These are phyloP conservation scores for Acestrorhynchus altus DNA, from an alignment of 2,797 vertebrate genomes.

Conservation along the genomic window DNA sequence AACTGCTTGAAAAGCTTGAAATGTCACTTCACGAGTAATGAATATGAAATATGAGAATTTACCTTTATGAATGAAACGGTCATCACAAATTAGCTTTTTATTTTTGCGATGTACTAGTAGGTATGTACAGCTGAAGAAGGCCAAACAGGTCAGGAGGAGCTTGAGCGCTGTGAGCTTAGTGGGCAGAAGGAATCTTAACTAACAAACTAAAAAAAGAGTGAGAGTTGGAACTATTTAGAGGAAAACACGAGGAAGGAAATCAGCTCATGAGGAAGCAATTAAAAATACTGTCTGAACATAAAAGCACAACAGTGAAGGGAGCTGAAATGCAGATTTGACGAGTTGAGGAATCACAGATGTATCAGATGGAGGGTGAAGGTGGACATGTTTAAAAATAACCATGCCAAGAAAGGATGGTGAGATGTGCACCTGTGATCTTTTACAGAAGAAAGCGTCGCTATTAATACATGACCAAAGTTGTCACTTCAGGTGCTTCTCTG, in stretches of 20 bases:
- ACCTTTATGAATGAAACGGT: too few relatives aligned
- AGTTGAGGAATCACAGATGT: not conserved
- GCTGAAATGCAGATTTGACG: not conserved
- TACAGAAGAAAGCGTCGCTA: not conserved
- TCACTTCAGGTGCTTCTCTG: not conserved
- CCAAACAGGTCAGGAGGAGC: too few relatives aligned
- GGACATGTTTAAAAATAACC: constrained; percentile 24
- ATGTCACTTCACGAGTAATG: too few relatives aligned
- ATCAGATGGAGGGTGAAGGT: not conserved
- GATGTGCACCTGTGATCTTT: not conserved
- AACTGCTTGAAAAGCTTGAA: too few relatives aligned
- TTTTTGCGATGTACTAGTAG: too few relatives aligned
- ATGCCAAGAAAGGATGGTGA: not conserved
- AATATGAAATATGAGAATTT: too few relatives aligned
- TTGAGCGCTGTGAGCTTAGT: too few relatives aligned
- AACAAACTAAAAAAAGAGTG: constrained; percentile 16
- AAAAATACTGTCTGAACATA: not conserved
- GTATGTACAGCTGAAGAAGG: too few relatives aligned
- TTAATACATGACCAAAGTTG: not conserved
- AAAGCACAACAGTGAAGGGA: not conserved
- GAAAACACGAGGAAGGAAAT: not conserved
- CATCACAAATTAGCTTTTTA: too few relatives aligned
- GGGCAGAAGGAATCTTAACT: too few relatives aligned
- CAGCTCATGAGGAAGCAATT: not conserved
- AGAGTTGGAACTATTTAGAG: not conserved